Base-by-base conservation (phyloP, 2,113 vertebrate genomes). In the Leptocoma aspasia region DNA sequence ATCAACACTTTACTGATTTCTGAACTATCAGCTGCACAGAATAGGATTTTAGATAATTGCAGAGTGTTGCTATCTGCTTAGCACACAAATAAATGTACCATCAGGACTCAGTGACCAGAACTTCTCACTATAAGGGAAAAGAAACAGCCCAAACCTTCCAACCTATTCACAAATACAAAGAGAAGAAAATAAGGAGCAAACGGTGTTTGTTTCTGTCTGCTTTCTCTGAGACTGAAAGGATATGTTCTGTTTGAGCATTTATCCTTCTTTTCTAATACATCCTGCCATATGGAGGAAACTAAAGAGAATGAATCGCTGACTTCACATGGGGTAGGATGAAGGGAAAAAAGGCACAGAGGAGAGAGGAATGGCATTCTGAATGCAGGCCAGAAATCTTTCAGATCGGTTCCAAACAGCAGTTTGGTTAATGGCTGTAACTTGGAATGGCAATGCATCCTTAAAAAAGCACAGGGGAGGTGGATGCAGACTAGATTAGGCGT, bases 101-200 rank as follows among this genome's bases (percentile, higher is more conserved):
- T 26, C 0, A 6, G 69, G 41, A 95, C 17, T 52, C n/a, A 42
- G 61, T 60, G 73, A 75, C 71, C 57, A 56, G 28, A 33, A 41
- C 21, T 37, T 75, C 37, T 49, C 44, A 53, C 33, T 82, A 10
- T 13, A 86, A 84, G 41, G 28, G 26, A 84, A 64, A 81, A 87
- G 24, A 73, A 87, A n/a, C 16, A 71, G 18, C 33, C 31, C 23
- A 89, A 82, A 47, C 14, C 65, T 90, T 89, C 65, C 57, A 68
- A 50, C 11, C 75, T 71, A 49, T 27, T 41, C 44, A 89, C 41
- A 82, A 20, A 86, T 42, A 76, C 3, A 53, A 88, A 63, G 20
- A 39, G 23, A 66, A 42, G 28, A 91, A 89, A 91, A 89, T 52
- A 86, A 79, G 28, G 39, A 70, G 35, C 66, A 94, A 95, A 64